A percentile compares a stretch with the other conserved stretches of the same genome.
phyloP scores from a whole-genome alignment of 2,888 invertebrate genomes.

The Drosophila neoperkinsi region DNA sequence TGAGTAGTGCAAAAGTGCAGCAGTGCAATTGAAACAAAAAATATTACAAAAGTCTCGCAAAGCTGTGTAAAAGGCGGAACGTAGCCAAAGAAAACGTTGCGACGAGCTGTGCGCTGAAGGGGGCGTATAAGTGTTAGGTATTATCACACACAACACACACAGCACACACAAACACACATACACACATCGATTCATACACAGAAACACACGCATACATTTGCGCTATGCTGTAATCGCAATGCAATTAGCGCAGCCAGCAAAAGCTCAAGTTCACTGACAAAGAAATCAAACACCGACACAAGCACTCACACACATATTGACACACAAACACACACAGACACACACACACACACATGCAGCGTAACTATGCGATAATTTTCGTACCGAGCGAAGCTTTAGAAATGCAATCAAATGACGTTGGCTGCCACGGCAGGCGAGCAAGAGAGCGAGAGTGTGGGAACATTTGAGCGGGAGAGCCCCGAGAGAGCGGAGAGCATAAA shows the following conservation, averaged over 20 bases:
- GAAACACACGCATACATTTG: constrained; percentile 28
- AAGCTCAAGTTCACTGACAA: constrained; percentile 82
- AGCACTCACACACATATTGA: constrained; percentile 3
- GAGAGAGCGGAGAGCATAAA: constrained; percentile 10
- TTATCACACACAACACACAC: constrained; percentile 62
- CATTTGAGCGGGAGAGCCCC: not conserved
- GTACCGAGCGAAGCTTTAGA: constrained; percentile 73
- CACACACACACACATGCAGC: constrained; percentile 11
- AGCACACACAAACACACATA: constrained; percentile 8
- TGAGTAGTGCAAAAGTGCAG: not conserved
- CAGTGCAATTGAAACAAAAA: constrained; percentile 55
- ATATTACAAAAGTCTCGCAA: constrained; percentile 65
- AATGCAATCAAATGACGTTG: constrained; percentile 79
- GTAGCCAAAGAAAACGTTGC: constrained; percentile 34
- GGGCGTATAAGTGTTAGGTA: constrained; percentile 44
- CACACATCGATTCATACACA: not conserved
- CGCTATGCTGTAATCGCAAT: constrained; percentile 78
- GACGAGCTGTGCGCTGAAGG: constrained; percentile 7
- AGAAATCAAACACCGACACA: constrained; percentile 70
- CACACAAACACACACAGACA: constrained; percentile 16
- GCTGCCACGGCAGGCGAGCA: constrained; percentile 24
- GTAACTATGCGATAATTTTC: constrained; percentile 71
- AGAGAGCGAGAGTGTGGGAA: constrained; percentile 17
- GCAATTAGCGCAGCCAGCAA: constrained; percentile 76
- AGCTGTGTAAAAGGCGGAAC: constrained; percentile 60